Evolutionary conservation across 2,797 vertebrate genomes (phyloP), one percentile per base, ranked within the genome.

Genomic region (Pachyuromys duprasi): DNA sequence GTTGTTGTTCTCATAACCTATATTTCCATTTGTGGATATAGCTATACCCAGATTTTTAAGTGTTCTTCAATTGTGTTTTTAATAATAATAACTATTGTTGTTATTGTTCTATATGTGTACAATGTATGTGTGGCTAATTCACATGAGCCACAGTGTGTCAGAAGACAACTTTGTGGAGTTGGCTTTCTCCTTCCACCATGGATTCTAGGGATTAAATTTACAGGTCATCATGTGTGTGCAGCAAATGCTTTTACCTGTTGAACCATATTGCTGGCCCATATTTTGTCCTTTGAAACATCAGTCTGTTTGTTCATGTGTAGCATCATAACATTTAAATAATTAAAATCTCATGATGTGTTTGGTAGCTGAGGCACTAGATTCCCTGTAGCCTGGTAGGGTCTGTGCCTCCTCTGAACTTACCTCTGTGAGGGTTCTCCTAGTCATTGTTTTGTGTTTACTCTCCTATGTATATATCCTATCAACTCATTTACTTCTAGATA

Each of bases 251-350:
- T 72, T 36, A 36, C 69, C 33, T 70, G 67, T 14, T n/a, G 4
- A 70, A 70, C 67, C 33, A 70, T 70, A 15, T 70, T 70, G 67
- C 2, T 28, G n/a, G 18, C 18, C 69, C 69, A 72, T 22, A 72
- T 36, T 72, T 42, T 75, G 22, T 81, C 90, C 70, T 88, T 91
- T 96, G 90, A 83, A 60, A 86, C 89, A 17, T 94, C 78, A 93
- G 31, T 62, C 33, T 89, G 39, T 86, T 39, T 86, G 55, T 55
- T 65, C 75, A 93, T 9, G 49, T 93, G 90, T 96, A 90, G 49
- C 65, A 95, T 87, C 42, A 62, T 42, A 90, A 20, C 67, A 49
- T 79, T 93, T 80, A 94, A 86, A 92, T 90, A 70, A 81, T 74
- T 72, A 87, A 95, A 89, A 26, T 42, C 75, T 95, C 62, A 36